These are phyloP conservation scores for Odontophorus gujanensis DNA, from an alignment of 2,113 vertebrate species.

Conservation along the genomic window DNA sequence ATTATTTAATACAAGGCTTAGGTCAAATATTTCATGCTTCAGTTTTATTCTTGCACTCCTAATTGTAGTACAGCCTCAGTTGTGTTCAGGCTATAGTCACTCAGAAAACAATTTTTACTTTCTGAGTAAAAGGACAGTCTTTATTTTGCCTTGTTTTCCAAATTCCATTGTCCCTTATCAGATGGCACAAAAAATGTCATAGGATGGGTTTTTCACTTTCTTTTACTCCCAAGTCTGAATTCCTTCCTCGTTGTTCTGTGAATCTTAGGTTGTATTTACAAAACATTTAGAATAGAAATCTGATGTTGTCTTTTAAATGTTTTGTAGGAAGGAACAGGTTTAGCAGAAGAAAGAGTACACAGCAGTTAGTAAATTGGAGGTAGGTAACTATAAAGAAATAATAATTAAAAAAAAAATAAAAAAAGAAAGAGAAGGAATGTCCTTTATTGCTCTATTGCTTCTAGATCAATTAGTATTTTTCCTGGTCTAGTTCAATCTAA, in stretches of 20 bases:
- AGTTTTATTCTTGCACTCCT: neutral
- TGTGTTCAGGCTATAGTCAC: neutral
- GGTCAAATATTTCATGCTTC: neutral
- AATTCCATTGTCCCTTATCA: neutral
- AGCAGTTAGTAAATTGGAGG: neutral
- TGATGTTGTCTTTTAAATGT: neutral
- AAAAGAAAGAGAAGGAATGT: neutral
- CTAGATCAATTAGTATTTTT: neutral
- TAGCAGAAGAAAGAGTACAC: neutral
- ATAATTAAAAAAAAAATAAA: neutral
- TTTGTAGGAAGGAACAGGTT: neutral
- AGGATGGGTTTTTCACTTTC: neutral
- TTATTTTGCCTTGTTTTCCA: neutral
- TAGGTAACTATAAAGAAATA: neutral
- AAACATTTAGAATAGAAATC: neutral
- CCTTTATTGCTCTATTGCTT: neutral
- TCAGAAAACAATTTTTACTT: neutral
- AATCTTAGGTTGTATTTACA: neutral
- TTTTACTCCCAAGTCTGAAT: neutral
- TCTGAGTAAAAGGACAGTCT: neutral
- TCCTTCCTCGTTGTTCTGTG: neutral
- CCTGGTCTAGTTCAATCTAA: neutral
- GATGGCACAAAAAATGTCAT: neutral
- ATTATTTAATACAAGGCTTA: constrained; percentile 5
- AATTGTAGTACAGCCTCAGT: neutral